A percentile compares a stretch with the other conserved stretches of the same genome.
These are phyloP conservation scores for Phodopus roborovskii DNA, from an alignment of 2,113 vertebrate species.

Conservation along the genomic window DNA sequence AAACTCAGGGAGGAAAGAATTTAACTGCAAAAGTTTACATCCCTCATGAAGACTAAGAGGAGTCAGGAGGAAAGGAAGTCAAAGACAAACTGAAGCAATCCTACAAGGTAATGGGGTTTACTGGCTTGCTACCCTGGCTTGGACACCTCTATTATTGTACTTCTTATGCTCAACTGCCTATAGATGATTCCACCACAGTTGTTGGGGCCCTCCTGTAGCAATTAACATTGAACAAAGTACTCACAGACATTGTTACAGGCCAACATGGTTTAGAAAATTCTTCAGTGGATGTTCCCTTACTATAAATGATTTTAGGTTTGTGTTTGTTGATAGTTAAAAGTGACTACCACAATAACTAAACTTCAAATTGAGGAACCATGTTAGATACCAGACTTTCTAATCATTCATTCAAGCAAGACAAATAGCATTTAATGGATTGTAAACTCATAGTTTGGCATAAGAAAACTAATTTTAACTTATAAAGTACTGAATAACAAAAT, in stretches of 20 bases:
- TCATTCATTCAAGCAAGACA: slow-evolving; percentile 4
- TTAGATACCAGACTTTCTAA: background rate
- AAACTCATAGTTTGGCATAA: background rate
- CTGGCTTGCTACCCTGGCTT: background rate
- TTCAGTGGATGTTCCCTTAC: background rate
- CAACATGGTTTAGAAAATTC: background rate
- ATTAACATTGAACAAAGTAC: too few species aligned
- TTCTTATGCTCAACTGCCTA: background rate
- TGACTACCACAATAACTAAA: background rate
- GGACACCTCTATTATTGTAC: background rate
- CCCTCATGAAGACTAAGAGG: background rate
- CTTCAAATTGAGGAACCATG: background rate
- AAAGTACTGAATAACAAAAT: background rate
- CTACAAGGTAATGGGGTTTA: background rate
- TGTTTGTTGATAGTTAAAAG: background rate
- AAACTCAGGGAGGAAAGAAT: background rate
- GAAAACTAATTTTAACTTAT: background rate
- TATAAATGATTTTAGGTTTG: background rate
- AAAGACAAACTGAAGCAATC: background rate
- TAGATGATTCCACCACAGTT: accelerated
- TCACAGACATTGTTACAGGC: background rate
- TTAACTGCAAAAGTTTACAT: background rate
- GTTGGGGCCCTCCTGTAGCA: background rate
- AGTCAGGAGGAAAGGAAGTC: background rate
- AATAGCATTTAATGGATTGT: background rate